These are phyloP conservation scores for Chrysolina oricalcia DNA, from an alignment of 2,888 invertebrate species.

Conservation along the genomic window DNA sequence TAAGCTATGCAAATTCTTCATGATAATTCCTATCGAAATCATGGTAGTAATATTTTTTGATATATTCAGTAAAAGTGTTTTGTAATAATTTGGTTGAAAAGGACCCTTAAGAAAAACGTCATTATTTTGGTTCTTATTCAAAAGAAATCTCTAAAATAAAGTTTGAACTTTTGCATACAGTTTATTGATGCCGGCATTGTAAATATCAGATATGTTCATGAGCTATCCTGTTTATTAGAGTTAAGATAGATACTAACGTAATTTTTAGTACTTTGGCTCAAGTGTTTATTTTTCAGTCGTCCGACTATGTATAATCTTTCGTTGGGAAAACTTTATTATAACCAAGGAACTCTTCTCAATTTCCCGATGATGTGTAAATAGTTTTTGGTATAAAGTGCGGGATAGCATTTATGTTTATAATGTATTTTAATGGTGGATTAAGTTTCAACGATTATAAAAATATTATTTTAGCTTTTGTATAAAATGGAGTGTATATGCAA, in stretches of 20 bases:
- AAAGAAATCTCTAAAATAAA: not conserved
- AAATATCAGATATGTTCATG: not conserved
- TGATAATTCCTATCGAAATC: too few relatives aligned
- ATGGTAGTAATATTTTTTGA: too few relatives aligned
- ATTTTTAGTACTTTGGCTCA: constrained; percentile 5
- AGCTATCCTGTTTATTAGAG: not conserved
- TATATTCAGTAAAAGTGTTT: too few relatives aligned
- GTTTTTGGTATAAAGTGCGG: constrained; percentile 55
- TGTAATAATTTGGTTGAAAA: too few relatives aligned
- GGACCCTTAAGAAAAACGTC: too few relatives aligned
- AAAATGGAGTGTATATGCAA: constrained; percentile 46
- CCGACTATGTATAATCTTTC: constrained; percentile 36
- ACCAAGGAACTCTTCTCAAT: constrained; percentile 30
- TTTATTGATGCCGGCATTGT: too few relatives aligned
- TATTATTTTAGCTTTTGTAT: constrained; percentile 39
- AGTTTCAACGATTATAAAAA: constrained; percentile 15
- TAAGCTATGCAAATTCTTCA: too few relatives aligned
- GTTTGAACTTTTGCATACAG: not conserved
- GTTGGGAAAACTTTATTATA: constrained; percentile 35
- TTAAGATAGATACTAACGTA: not conserved
- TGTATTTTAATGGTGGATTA: constrained; percentile 32
- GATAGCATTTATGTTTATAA: constrained; percentile 56
- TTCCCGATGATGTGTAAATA: constrained; percentile 40
- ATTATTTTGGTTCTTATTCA: not conserved
- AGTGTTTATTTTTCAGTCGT: constrained; percentile 43